phyloP scores from a whole-genome alignment of 2,797 vertebrate genomes.

The Hephaestus fuliginosus region DNA sequence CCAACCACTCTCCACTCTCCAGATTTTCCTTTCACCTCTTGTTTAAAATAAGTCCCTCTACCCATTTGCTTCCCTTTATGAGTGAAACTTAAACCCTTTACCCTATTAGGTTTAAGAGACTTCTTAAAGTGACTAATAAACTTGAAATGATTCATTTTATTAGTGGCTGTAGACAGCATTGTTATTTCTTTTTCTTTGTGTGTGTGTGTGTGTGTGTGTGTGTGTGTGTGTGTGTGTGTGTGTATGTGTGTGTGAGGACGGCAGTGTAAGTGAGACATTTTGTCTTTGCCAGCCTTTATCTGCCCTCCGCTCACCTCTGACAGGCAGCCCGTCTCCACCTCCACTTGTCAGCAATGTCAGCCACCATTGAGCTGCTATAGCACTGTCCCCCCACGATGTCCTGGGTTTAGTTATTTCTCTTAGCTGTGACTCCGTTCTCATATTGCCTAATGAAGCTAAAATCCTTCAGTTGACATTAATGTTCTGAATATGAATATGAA shows the following conservation, averaged over 20 bases:
- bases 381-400: conserved; percentile 52
- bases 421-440: not conserved
- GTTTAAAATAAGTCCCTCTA: conserved; percentile 12
- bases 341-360: conserved; percentile 53
- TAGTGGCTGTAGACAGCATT: not conserved
- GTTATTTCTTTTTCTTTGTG: not conserved
- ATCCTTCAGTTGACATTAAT: not conserved
- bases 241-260: conserved; percentile 6
- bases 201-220: not conserved
- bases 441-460: conserved; percentile 16
- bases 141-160: conserved; percentile 22
- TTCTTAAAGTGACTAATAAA: conserved; percentile 15
- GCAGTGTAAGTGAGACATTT: conserved; percentile 44
- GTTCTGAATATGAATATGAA: not conserved
- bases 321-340: conserved; percentile 39
- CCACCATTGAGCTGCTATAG: conserved; percentile 21
- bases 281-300: conserved; percentile 37
- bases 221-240: not conserved
- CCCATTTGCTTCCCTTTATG: conserved; percentile 10
- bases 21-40: not conserved
- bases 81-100: conserved; percentile 18
- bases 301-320: conserved; percentile 49
- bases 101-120: conserved; percentile 10
- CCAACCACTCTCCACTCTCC: not conserved
- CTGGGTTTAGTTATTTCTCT: conserved; percentile 25